These are phyloP conservation scores for Salarias fasciatus DNA, from an alignment of 2,797 vertebrate species.

Conservation along the genomic window DNA sequence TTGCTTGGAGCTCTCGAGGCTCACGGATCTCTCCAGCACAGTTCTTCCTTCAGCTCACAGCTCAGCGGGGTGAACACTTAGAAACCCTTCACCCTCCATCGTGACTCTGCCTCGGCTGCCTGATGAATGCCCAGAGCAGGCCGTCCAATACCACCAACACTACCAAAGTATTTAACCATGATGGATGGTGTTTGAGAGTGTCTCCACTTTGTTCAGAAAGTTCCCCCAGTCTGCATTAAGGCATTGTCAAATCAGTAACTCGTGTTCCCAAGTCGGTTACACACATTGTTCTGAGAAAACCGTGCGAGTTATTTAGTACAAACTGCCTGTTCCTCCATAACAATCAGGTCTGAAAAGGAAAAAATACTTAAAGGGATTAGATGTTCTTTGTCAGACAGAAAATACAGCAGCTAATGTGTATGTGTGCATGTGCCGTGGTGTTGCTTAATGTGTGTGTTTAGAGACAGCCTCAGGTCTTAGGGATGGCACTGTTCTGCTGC, in stretches of 20 bases:
- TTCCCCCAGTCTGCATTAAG: constrained; percentile 36
- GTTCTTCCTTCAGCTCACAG: constrained; percentile 37
- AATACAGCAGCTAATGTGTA: constrained; percentile 38
- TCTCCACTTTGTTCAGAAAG: constrained; percentile 27
- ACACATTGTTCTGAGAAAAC: constrained; percentile 39
- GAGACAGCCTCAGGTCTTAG: constrained; percentile 63
- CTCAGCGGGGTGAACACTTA: constrained; percentile 50
- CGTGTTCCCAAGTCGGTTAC: constrained; percentile 38
- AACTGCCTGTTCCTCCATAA: constrained; percentile 19
- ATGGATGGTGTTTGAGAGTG: constrained; percentile 44
- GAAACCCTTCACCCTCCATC: constrained; percentile 31
- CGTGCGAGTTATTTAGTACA: constrained; percentile 47
- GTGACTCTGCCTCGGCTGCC: constrained; percentile 41
- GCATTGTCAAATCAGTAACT: constrained; percentile 56
- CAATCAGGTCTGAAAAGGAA: constrained; percentile 40
- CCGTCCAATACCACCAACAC: constrained; percentile 54
- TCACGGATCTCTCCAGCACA: constrained; percentile 24
- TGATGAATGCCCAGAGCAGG: constrained; percentile 57
- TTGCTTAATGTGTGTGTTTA: constrained; percentile 69
- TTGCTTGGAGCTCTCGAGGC: constrained; percentile 35
- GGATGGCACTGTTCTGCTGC: constrained; percentile 72
- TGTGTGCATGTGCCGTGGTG: constrained; percentile 25
- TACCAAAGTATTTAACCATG: constrained; percentile 50
- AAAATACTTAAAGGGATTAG: constrained; percentile 50
- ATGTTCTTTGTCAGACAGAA: constrained; percentile 52